A percentile compares a stretch with the other conserved stretches of the same genome.
Conservation (phyloP, 2,113 vertebrate genomes). For the Fukomys damarensis region DNA sequence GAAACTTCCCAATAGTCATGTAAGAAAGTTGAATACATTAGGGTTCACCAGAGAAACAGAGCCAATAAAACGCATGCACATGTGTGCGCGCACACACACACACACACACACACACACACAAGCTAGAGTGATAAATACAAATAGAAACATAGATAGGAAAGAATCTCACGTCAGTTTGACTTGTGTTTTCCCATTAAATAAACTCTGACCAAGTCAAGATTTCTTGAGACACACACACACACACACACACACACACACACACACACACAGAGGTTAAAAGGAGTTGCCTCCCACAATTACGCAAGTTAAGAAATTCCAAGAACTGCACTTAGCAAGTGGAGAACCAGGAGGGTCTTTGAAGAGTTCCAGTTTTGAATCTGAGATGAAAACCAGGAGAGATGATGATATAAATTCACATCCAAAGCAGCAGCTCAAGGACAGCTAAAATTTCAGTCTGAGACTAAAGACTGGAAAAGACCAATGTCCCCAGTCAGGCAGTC, state of each 20-base stretch:
- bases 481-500: neutral
- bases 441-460: neutral
- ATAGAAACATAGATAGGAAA: neutral
- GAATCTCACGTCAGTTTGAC: neutral
- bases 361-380: neutral
- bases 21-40: neutral
- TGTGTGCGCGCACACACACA: no score
- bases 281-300: neutral
- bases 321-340: neutral
- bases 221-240: no score
- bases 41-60: neutral
- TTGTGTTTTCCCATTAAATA: neutral
- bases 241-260: no score
- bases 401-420: neutral
- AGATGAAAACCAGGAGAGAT: neutral
- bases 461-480: neutral
- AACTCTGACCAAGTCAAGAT: neutral
- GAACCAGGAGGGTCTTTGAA: neutral
- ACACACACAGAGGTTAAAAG: neutral
- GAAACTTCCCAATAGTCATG: neutral
- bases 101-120: no score
- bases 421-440: neutral
- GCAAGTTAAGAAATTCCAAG: neutral
- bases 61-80: neutral
- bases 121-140: neutral